A percentile compares a stretch with the other conserved stretches of the same genome.
Evolutionary conservation across 2,113 vertebrate species (phyloP).

Genomic region (Hemibagrus wyckioides): DNA sequence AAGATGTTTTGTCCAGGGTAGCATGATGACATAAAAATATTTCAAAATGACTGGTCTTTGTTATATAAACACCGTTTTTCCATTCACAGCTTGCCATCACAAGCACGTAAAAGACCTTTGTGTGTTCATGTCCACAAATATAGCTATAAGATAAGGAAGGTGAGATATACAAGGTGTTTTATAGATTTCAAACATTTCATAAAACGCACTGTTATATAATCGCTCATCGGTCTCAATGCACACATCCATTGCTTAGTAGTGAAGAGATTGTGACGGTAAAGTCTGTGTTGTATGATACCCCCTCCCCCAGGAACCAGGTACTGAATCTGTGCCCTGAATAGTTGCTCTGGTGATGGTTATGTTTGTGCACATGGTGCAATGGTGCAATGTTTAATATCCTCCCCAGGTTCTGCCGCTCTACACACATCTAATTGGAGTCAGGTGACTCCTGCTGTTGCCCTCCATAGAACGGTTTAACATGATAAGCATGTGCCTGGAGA

Average conservation of each 20-base stretch:
- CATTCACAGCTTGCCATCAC: not conserved
- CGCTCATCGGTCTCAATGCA: not conserved
- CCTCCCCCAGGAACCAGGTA: constrained; percentile 5
- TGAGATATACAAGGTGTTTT: not conserved
- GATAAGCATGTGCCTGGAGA: constrained; percentile 25
- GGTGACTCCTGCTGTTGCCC: constrained; percentile 25
- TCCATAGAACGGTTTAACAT: not conserved
- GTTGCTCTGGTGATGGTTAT: constrained; percentile 49
- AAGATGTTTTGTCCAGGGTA: not conserved
- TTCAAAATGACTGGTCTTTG: not conserved
- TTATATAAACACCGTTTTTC: not conserved
- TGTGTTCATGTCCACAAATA: not conserved
- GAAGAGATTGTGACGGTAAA: not conserved
- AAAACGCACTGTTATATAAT: not conserved
- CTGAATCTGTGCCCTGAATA: constrained; percentile 38
- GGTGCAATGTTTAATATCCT: constrained; percentile 48
- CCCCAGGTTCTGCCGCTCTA: constrained; percentile 35
- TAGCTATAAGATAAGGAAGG: not conserved
- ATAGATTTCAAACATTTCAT: not conserved
- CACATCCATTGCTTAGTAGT: not conserved
- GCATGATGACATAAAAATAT: not conserved
- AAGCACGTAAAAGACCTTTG: not conserved
- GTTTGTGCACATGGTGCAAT: constrained; percentile 47
- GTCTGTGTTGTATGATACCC: not conserved
- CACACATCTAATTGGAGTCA: constrained; percentile 44